These are phyloP conservation scores for Drosophila mettleri DNA, from an alignment of 2,888 invertebrate genomes.

Conservation along the genomic window DNA sequence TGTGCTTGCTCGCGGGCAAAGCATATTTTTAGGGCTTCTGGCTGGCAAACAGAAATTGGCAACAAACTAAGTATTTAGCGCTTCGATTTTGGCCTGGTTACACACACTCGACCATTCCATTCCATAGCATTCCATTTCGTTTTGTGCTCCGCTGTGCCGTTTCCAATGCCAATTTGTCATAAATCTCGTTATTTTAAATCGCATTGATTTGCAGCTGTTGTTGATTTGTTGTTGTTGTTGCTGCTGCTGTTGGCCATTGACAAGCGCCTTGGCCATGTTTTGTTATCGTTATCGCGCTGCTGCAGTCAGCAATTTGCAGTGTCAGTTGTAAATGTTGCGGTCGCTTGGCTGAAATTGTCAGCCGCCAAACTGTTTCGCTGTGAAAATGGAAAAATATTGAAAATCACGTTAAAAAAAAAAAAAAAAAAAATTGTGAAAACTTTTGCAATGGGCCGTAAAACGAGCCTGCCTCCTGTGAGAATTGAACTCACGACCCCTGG, in stretches of 20 bases:
- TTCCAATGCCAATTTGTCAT: constrained; percentile 75
- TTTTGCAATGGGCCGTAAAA: too few relatives aligned
- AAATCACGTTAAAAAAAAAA: not conserved
- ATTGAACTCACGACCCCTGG: constrained; percentile 96
- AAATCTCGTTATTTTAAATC: constrained; percentile 78
- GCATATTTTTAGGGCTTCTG: constrained; percentile 76
- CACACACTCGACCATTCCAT: constrained; percentile 3
- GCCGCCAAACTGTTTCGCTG: not conserved
- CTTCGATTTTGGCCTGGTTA: constrained; percentile 38
- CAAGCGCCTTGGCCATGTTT: constrained; percentile 43
- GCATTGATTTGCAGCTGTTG: constrained; percentile 51
- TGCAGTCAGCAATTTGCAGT: constrained; percentile 60
- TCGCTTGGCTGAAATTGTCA: not conserved
- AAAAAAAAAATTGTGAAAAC: too few relatives aligned
- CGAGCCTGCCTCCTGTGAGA: constrained; percentile 92
- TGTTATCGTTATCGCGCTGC: constrained; percentile 54
- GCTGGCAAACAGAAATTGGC: constrained; percentile 33
- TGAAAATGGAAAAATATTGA: constrained; percentile 1
- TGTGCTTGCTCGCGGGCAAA: constrained; percentile 12
- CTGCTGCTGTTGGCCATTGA: constrained; percentile 31
- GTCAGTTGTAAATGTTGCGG: constrained; percentile 29
- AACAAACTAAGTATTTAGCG: constrained; percentile 70
- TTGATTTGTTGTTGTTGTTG: constrained; percentile 16
- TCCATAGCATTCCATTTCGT: constrained; percentile 8
- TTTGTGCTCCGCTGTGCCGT: constrained; percentile 21